phyloP scores from a whole-genome alignment of 1,140 invertebrate species.

The Sitophilus oryzae region DNA sequence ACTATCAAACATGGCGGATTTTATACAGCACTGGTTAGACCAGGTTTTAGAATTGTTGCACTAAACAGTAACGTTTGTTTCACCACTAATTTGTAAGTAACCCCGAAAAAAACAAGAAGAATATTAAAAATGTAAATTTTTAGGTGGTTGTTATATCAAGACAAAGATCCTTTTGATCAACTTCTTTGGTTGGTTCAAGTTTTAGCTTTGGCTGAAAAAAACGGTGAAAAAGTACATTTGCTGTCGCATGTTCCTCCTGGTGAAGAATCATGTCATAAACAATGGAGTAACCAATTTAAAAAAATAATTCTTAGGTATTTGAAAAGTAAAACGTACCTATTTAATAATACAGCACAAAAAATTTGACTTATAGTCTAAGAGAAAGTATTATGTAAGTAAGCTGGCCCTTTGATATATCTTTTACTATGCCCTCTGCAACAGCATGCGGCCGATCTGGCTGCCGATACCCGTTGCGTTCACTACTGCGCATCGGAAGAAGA shows the following conservation, averaged over 20 bases:
- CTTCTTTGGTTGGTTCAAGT: conserved; percentile 72
- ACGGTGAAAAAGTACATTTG: conserved; percentile 72
- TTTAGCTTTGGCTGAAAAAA: conserved; percentile 62
- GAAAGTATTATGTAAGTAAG: too few relatives aligned
- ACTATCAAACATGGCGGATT: conserved; percentile 63
- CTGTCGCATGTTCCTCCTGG: conserved; percentile 74
- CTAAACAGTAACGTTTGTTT: conserved; percentile 72
- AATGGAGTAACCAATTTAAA: conserved; percentile 61
- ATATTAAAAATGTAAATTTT: conserved; percentile 18
- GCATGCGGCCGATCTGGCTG: too few relatives aligned
- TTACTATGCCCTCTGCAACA: too few relatives aligned
- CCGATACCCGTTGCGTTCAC: too few relatives aligned
- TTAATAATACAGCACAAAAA: neutral
- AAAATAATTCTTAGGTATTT: conserved; percentile 53
- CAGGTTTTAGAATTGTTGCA: conserved; percentile 64
- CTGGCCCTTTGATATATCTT: too few relatives aligned
- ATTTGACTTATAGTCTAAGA: too few relatives aligned
- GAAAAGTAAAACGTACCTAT: neutral
- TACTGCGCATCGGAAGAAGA: too few relatives aligned
- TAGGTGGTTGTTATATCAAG: conserved; percentile 57
- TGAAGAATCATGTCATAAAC: conserved; percentile 49
- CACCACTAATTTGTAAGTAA: conserved; percentile 62
- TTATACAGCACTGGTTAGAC: conserved; percentile 57
- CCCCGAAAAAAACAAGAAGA: conserved; percentile 5
- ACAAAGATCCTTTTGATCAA: conserved; percentile 60